Base-by-base conservation (phyloP, 2,113 vertebrate species). In the Plestiodon gilberti region DNA sequence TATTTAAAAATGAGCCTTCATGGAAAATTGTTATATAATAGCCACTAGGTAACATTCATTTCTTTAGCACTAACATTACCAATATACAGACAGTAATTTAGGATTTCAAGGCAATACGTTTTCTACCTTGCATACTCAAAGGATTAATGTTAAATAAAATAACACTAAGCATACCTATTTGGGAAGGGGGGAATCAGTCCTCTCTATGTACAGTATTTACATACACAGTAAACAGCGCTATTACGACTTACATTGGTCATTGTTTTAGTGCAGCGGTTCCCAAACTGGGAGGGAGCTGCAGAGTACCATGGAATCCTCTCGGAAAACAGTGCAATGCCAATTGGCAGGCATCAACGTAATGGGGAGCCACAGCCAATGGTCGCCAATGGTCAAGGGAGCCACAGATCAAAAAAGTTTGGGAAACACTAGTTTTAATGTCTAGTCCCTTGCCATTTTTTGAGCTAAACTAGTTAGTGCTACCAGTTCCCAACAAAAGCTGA, bases 91-190 rank as follows among this genome's bases (percentile, higher is more conserved):
- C 91, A 91, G 91, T 82, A 69, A 84, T 52, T 90, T 65, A 84
- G 88, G 91, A 84, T 86, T 90, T 92, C 94, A 95, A 95, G 94
- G 92, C 93, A 95, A 94, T 93, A 70, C 28, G 78, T 87, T 87
- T 88, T 89, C 82, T 88, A 93, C 40, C 88, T 89, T 89, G 89
- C 89, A 90, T 91, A 33, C 52, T 87, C 86, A 92, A 92, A 90
- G 91, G 90, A 86, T 93, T 92, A 92, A 88, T 55, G 67, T 76
- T 87, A 92, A 85, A 88, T 92, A 93, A 91, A 89, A 90, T 78
- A 88, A 78, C 59, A 85, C 52, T 85, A 86, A 90, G 64, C 52
- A 65, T 73, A 43, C 88, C 89, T 90, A 70, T 74, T 57, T 69
- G 17, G 4, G 61, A 82, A 90, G 89, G 87, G 91, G 86, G 90